Base-by-base conservation (phyloP, 1,140 invertebrate genomes). In the Solen grandis region DNA sequence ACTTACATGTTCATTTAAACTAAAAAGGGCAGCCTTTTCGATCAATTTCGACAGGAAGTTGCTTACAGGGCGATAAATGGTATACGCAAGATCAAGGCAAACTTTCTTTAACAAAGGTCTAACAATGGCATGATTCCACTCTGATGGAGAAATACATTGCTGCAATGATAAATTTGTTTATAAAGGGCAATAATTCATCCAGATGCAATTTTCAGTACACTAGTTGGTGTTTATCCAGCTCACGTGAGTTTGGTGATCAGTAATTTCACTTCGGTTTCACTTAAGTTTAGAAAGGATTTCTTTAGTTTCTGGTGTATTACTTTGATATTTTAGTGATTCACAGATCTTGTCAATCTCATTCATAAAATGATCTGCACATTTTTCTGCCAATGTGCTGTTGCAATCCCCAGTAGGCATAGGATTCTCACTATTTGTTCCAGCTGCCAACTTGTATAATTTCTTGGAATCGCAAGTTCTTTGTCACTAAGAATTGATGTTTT, bases 41-140 rank as follows among this genome's bases (percentile, higher is more conserved):
- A 81, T 65, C 46, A 81, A 41, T 66, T 74, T 81, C 52, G 68
- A 74, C 60, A 81, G 50, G 19, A 46, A 65, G 31, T 65, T 65
- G 31, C 62, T 65, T 10, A 65, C 62, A 14, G 68, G 46, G 13
- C 68, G 38, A 41, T 68, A 68, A 29, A 41, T 68, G 5, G 36
- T 41, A 13, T 41, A 68, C 22, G 19, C 14, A 25, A 41, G 29
- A 22, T 68, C 65, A 22, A 68, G 35, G 19, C 65, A 35, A 25
- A 41, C 27, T 29, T 68, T 68, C 27, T 59, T 59, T 22, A 59
- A 59, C 57, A 59, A 25, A 59, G 57, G 57, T 59, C 36, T 68
- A 41, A 36, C 65, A 19, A 68, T 25, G n/a, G 65, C 65, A 22
- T 68, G 65, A 41, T 68, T 65, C 57, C 57, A 59, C 8, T 59